Evolutionary conservation across 2,888 invertebrate genomes (phyloP).

Genomic region (Neria commutata): DNA sequence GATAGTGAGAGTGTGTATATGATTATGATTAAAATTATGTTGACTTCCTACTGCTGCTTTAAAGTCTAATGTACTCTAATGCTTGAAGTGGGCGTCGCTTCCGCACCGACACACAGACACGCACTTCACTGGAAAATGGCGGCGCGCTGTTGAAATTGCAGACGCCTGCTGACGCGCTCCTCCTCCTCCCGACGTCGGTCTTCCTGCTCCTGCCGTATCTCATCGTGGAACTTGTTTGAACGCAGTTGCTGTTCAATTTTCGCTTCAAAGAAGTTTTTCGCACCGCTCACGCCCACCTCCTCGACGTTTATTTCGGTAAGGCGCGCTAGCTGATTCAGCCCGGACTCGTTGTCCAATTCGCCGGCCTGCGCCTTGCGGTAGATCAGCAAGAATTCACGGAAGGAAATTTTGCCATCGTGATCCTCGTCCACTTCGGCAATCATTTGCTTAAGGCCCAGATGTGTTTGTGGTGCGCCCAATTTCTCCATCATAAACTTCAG

Average conservation of each 20-base stretch:
- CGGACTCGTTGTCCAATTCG: conserved; percentile 85
- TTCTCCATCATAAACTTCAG: conserved; percentile 97
- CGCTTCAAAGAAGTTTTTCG: conserved; percentile 94
- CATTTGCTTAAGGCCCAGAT: conserved; percentile 92
- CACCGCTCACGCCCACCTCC: conserved; percentile 92
- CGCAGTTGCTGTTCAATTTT: conserved; percentile 89
- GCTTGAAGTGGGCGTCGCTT: not conserved
- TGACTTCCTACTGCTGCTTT: no score
- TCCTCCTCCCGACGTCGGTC: conserved; percentile 83
- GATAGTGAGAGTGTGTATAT: no score
- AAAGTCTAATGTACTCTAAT: not conserved
- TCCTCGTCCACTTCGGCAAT: conserved; percentile 91
- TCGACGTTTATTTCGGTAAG: conserved; percentile 92
- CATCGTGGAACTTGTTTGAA: conserved; percentile 88
- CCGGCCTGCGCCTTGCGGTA: conserved; percentile 90
- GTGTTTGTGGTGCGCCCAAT: conserved; percentile 93
- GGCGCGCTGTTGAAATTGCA: conserved; percentile 88
- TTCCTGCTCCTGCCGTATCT: conserved; percentile 91
- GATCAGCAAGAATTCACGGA: conserved; percentile 84
- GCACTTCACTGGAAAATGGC: conserved; percentile 73
- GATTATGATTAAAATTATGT: no score
- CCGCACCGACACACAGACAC: not conserved
- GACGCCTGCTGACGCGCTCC: conserved; percentile 79
- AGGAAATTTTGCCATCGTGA: conserved; percentile 83
- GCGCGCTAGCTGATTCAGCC: conserved; percentile 82